These are phyloP conservation scores for Dynastes grantii DNA, from an alignment of 2,888 invertebrate genomes.

Conservation along the genomic window DNA sequence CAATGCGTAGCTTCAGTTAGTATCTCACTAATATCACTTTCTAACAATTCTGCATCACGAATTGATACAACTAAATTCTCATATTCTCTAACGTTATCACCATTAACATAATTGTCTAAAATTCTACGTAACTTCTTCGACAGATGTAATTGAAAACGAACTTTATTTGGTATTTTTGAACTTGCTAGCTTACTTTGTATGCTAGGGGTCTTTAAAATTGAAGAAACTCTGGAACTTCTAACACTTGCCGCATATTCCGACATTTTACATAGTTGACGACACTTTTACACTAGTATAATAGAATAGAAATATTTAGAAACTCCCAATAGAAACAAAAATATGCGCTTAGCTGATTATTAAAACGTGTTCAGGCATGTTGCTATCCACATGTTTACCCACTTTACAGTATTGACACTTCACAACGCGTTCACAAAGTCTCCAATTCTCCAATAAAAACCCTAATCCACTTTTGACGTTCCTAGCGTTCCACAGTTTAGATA, in stretches of 20 bases:
- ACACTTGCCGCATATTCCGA: slow-evolving; percentile 52
- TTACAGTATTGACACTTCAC: too few relatives aligned
- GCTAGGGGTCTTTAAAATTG: slow-evolving; percentile 56
- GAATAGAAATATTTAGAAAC: not conserved
- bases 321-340: not conserved
- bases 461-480: too few relatives aligned
- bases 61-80: slow-evolving; percentile 72
- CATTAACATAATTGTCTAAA: slow-evolving; percentile 69
- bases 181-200: slow-evolving; percentile 53
- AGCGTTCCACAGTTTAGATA: too few relatives aligned
- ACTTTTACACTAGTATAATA: not conserved
- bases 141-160: slow-evolving; percentile 71
- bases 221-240: slow-evolving; percentile 52
- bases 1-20: slow-evolving; percentile 74
- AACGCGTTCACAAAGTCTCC: too few relatives aligned
- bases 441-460: too few relatives aligned
- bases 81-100: slow-evolving; percentile 70
- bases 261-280: slow-evolving; percentile 48
- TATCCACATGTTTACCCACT: too few relatives aligned
- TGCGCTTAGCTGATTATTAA: not conserved
- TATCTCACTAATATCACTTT: slow-evolving; percentile 74
- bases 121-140: slow-evolving; percentile 70
- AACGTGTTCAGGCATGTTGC: not conserved
- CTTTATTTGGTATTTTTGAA: slow-evolving; percentile 59
- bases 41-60: slow-evolving; percentile 72